Conservation (phyloP, 2,113 vertebrate genomes). For the Anser cygnoides region DNA sequence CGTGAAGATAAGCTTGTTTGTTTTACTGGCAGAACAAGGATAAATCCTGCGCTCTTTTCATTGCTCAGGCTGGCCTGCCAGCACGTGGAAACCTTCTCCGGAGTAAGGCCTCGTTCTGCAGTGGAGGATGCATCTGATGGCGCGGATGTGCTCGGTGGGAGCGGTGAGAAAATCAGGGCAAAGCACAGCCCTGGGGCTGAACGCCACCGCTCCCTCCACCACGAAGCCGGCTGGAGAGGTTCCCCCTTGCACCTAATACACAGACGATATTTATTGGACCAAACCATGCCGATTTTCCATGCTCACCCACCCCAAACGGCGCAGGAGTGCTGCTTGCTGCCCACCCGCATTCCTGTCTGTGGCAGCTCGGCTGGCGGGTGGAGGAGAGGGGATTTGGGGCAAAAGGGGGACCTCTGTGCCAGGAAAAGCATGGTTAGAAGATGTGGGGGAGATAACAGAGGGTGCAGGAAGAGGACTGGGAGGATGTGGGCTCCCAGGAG, state of each 20-base stretch:
- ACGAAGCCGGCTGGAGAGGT: rapidly evolving
- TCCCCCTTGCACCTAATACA: no score
- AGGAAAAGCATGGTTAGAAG: neutral
- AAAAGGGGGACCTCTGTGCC: neutral
- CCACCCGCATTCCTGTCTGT: neutral
- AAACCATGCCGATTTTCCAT: neutral
- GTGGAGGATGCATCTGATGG: neutral
- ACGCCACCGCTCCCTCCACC: neutral
- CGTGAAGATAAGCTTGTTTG: neutral
- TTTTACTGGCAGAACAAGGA: neutral
- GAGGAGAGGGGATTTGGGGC: neutral
- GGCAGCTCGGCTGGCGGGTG: neutral
- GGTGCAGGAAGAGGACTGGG: neutral
- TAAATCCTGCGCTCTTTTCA: neutral
- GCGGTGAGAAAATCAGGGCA: neutral
- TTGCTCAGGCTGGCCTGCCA: neutral
- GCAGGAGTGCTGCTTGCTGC: neutral
- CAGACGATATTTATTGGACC: neutral
- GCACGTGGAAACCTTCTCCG: neutral
- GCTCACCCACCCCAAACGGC: neutral
- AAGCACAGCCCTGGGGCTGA: rapidly evolving
- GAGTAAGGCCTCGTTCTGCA: neutral
- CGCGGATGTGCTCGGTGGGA: neutral
- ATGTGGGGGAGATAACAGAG: neutral
- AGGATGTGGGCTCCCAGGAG: constrained; percentile 20